Conservation (phyloP, 2,888 invertebrate species). For the Mythimna ferrago region DNA sequence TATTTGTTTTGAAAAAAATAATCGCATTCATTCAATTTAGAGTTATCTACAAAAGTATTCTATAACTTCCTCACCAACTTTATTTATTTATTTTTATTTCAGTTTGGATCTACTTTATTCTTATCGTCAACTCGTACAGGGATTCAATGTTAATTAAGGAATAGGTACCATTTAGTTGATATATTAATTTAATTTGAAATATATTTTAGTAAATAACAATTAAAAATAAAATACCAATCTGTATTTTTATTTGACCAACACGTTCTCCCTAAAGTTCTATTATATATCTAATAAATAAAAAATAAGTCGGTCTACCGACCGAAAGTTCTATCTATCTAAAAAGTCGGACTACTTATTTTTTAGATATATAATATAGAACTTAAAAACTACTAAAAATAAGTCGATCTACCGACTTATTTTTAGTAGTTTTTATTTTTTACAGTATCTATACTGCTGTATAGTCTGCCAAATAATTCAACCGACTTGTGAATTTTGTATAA, state of each 20-base stretch:
- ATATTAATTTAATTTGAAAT: conserved; percentile 17
- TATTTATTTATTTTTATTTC: conserved; percentile 32
- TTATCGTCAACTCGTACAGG: conserved; percentile 69
- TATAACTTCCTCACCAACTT: neutral
- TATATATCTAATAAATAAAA: neutral
- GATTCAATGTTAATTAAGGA: conserved; percentile 51
- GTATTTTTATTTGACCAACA: conserved; percentile 13
- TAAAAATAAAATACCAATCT: neutral
- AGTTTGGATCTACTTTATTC: conserved; percentile 71
- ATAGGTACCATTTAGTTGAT: neutral
- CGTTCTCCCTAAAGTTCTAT: neutral
- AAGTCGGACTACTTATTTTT: too few species aligned
- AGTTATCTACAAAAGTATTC: neutral
- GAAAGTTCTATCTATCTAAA: too few species aligned
- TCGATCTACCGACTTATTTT: too few species aligned
- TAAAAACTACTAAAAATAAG: too few species aligned
- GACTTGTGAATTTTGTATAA: too few species aligned
- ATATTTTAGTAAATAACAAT: neutral
- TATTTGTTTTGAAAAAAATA: neutral
- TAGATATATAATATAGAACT: too few species aligned
- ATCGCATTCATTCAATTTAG: too few species aligned
- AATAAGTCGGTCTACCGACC: neutral
- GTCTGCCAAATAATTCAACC: too few species aligned
- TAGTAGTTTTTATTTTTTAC: too few species aligned
- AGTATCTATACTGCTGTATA: too few species aligned